These are phyloP conservation scores for Sinocyclocheilus anshuiensis DNA, from an alignment of 2,113 vertebrate genomes.

Conservation along the genomic window DNA sequence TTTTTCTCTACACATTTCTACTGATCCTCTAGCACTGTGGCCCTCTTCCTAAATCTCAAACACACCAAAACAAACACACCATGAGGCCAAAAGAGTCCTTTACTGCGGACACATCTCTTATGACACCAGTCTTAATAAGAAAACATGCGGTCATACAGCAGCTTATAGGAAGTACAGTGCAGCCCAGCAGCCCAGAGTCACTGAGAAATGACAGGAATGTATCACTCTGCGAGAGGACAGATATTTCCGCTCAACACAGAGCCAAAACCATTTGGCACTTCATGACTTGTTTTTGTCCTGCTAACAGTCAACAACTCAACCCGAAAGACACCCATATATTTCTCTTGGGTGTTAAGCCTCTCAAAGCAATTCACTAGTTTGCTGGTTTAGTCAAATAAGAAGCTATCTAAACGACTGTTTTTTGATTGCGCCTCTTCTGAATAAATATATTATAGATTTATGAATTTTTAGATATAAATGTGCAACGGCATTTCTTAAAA, in stretches of 20 bases:
- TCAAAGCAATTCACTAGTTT: background rate
- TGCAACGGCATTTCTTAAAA: background rate
- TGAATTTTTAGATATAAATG: background rate
- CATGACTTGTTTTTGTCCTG: slow-evolving; percentile 50
- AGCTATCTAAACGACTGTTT: background rate
- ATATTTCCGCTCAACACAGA: slow-evolving; percentile 41
- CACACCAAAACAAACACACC: background rate
- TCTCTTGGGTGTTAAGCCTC: background rate
- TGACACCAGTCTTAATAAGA: slow-evolving; percentile 17
- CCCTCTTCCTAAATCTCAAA: background rate
- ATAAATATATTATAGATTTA: background rate
- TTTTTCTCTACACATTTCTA: background rate
- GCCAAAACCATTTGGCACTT: slow-evolving; percentile 60
- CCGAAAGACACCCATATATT: background rate
- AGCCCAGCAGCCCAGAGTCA: slow-evolving; percentile 28
- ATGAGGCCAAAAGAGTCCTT: background rate
- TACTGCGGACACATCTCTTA: background rate
- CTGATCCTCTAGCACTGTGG: background rate
- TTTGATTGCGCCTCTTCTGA: background rate
- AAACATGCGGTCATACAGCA: background rate
- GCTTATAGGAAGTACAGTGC: too few species aligned
- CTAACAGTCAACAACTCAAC: background rate
- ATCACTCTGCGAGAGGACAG: slow-evolving; percentile 51
- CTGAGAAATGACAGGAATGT: slow-evolving; percentile 49
- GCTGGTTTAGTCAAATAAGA: background rate